Evolutionary conservation across 2,113 vertebrate species (phyloP).

Genomic region (Misgurnus mizolepis): DNA sequence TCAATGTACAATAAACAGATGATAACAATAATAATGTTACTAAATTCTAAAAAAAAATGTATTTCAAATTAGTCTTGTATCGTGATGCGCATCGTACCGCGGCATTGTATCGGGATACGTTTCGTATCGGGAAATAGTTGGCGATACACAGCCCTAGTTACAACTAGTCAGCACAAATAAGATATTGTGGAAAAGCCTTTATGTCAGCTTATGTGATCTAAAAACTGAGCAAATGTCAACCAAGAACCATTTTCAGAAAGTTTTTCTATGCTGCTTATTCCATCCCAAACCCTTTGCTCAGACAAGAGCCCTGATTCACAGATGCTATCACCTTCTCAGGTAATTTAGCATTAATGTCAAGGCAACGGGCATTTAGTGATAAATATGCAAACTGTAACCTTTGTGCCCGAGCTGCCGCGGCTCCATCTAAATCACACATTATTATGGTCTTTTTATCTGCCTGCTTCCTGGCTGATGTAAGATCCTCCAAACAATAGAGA

Average conservation of each 20-base stretch:
- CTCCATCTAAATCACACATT: conserved; percentile 11
- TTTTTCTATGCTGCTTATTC: neutral
- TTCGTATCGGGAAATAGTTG: too few species aligned
- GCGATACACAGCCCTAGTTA: too few species aligned
- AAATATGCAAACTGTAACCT: conserved; percentile 36
- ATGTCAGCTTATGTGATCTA: too few species aligned
- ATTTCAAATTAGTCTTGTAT: too few species aligned
- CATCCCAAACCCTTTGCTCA: neutral
- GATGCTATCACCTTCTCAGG: conserved; percentile 14
- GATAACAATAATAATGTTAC: too few species aligned
- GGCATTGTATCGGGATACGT: too few species aligned
- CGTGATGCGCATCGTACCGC: too few species aligned
- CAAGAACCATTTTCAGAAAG: neutral
- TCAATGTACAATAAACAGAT: too few species aligned
- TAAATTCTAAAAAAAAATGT: too few species aligned
- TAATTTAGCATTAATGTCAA: conserved; percentile 20
- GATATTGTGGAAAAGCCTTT: neutral
- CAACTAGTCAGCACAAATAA: too few species aligned
- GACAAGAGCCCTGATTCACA: neutral
- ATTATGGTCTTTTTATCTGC: conserved; percentile 30
- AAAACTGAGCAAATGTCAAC: neutral
- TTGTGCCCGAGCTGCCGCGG: conserved; percentile 4
- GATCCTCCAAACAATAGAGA: conserved; percentile 31
- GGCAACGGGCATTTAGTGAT: conserved; percentile 9
- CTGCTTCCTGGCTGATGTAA: conserved; percentile 38